A percentile compares a stretch with the other conserved stretches of the same genome.
Conservation (phyloP, 2,888 invertebrate species). For the Drosophila emarginata region DNA sequence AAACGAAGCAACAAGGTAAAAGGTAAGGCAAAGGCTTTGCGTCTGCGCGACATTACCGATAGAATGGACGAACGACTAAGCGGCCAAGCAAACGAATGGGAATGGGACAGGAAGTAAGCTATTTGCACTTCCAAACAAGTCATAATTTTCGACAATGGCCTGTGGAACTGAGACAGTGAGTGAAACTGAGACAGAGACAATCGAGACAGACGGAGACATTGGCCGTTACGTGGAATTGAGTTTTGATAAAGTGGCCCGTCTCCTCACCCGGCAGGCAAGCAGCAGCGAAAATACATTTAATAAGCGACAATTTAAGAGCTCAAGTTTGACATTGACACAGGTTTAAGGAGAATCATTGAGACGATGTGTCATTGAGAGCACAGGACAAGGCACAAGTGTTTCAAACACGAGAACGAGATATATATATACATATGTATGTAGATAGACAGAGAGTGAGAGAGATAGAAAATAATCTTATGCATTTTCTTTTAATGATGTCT, state of each 20-base stretch:
- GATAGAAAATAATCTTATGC: too few species aligned
- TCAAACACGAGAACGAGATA: background rate
- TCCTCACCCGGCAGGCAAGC: background rate
- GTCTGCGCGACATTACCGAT: conserved; percentile 49
- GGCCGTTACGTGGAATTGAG: conserved; percentile 60
- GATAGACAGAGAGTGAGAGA: background rate
- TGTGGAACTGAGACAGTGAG: too few species aligned
- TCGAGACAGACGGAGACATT: conserved; percentile 38
- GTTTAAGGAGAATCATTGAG: conserved; percentile 27
- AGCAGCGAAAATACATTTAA: conserved; percentile 52
- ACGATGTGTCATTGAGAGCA: conserved; percentile 25
- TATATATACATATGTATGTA: too few species aligned
- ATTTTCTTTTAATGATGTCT: too few species aligned
- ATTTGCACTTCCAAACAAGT: conserved; percentile 77
- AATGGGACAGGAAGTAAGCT: conserved; percentile 69
- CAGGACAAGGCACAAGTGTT: conserved; percentile 23
- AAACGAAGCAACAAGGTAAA: background rate
- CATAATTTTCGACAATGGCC: conserved; percentile 71
- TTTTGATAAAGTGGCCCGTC: conserved; percentile 46
- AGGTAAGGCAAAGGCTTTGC: conserved; percentile 23
- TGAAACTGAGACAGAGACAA: conserved; percentile 36
- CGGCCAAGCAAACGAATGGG: conserved; percentile 6
- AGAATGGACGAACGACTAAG: conserved; percentile 9
- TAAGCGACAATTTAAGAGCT: conserved; percentile 75
- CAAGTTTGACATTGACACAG: conserved; percentile 73